Base-by-base conservation (phyloP, 2,113 vertebrate genomes). In the Mirounga angustirostris region DNA sequence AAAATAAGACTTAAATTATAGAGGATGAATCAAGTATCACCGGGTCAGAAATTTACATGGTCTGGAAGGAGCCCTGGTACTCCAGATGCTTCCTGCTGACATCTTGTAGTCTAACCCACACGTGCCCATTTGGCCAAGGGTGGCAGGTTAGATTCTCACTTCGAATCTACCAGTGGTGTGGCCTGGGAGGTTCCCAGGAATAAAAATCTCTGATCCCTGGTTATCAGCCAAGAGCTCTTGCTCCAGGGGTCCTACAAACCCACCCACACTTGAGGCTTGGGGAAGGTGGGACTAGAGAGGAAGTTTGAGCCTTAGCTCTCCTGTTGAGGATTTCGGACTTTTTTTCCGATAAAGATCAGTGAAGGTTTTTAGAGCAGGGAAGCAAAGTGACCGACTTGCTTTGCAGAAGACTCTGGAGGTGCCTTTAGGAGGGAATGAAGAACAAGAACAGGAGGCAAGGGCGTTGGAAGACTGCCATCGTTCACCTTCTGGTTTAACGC, bases 1-100 rank as follows among this genome's bases (percentile, higher is more conserved):
- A 84, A 96, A 97, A 65, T 69, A 74, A 67, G 24, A 84, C 52
- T 92, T 82, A 89, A 86, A 59, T 56, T 82, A 92, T 61, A 58
- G 2, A 92, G n/a, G n/a, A 58, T 43, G 59, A 89, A 84, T 89
- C 58, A 65, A 84, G 21, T 52, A 78, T 40, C 78, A 71, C 0
- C 46, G 43, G 18, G 19, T 50, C 10, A 5, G 76, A 83, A 95
- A 90, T 74, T 30, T 67, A 59, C 58, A 59, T 2, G 22, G 36
- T 79, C 71, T 19, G 43, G 67, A 50, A 80, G 26, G 63, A 52
- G 28, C 30, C 52, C 61, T 58, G n/a, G 2, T 30, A 19, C 36
- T 71, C 76, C 50, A 0, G 40, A 58, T 28, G 36, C 56, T 71
- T 82, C 18, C 24, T 33, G 30, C 22, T 16, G 61, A 61, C n/a